Conservation (phyloP, 2,888 invertebrate species). For the Epinotia nisella region DNA sequence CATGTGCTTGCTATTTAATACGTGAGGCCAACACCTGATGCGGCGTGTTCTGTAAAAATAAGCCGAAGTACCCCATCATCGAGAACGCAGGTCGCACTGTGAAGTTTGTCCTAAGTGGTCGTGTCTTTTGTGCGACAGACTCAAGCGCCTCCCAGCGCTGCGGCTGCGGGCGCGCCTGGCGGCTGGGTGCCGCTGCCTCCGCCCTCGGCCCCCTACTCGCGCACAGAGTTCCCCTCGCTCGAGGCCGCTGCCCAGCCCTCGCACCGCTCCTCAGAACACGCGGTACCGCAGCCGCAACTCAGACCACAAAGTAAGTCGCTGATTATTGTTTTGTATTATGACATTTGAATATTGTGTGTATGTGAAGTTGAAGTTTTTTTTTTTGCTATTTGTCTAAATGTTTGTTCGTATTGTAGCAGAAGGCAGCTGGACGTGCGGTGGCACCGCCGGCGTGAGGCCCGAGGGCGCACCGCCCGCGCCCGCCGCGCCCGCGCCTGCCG, state of each 20-base stretch:
- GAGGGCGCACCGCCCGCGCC: constrained; percentile 83
- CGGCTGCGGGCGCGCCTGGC: constrained; percentile 81
- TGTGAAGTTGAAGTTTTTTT: no score
- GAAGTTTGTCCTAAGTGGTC: no score
- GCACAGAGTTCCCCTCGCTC: constrained; percentile 97
- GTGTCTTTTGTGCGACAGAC: constrained; percentile 60
- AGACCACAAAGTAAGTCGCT: constrained; percentile 78
- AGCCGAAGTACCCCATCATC: no score
- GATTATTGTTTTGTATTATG: no score
- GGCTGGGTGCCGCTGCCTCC: constrained; percentile 85
- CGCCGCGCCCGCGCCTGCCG: constrained; percentile 80
- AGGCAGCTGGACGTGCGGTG: constrained; percentile 96
- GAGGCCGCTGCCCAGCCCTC: constrained; percentile 88
- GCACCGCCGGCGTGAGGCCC: constrained; percentile 87
- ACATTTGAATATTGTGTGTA: no score
- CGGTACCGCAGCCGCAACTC: constrained; percentile 72
- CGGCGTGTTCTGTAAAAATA: no score
- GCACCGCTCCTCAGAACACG: constrained; percentile 76
- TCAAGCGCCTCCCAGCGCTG: constrained; percentile 86
- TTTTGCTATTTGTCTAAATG: neutral
- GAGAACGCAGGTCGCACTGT: no score
- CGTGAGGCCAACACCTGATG: no score
- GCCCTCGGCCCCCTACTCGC: constrained; percentile 94
- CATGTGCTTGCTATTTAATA: no score
- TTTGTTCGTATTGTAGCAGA: constrained; percentile 85